Conservation (phyloP, 2,797 vertebrate genomes). For the Myotis vivesi region DNA sequence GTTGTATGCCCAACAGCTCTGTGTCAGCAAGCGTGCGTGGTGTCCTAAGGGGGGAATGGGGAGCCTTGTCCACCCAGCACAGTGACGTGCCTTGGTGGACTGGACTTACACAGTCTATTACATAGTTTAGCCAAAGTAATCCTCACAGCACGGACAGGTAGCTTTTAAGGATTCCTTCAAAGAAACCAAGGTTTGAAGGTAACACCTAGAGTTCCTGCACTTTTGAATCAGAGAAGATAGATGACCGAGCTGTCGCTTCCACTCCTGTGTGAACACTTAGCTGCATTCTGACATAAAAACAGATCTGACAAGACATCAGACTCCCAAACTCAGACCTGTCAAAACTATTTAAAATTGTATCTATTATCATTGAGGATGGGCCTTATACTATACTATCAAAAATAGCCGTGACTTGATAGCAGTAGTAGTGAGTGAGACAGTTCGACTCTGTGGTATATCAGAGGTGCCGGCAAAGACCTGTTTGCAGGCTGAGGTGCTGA, state of each 20-base stretch:
- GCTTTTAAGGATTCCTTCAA: background rate
- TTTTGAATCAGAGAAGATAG: background rate
- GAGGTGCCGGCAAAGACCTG: background rate
- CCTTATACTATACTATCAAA: background rate
- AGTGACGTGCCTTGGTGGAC: background rate
- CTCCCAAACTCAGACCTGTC: background rate
- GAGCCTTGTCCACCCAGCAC: background rate
- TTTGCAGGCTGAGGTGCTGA: background rate
- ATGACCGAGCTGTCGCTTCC: background rate
- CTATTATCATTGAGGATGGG: background rate
- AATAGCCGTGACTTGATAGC: background rate
- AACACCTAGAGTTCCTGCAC: too few relatives aligned
- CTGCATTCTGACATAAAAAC: background rate
- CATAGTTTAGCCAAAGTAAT: background rate
- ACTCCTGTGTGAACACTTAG: background rate
- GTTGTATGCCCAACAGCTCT: background rate
- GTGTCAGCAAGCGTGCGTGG: background rate
- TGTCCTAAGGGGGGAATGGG: background rate
- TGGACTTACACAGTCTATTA: background rate
- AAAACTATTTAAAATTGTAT: background rate
- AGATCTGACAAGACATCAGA: background rate
- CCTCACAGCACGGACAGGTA: background rate
- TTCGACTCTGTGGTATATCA: background rate
- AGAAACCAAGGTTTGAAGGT: background rate
- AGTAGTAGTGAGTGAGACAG: background rate